phyloP scores from a whole-genome alignment of 2,797 vertebrate species.

The Lacerta bilineata region DNA sequence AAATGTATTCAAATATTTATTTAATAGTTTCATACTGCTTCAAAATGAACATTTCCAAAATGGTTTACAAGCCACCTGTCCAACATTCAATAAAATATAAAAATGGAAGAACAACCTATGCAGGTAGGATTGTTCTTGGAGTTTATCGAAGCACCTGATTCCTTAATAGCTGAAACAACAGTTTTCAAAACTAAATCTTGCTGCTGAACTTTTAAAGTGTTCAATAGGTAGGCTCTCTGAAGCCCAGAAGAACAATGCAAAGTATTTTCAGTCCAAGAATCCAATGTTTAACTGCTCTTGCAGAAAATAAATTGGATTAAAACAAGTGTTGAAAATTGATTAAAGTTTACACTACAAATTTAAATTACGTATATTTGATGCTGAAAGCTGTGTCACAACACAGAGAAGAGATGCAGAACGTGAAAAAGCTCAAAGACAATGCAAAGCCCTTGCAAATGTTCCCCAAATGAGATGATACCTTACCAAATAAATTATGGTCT shows the following conservation, averaged over 20 bases:
- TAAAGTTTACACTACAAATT: neutral
- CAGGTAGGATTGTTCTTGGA: neutral
- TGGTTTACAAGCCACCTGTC: no score
- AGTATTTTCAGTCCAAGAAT: constrained; percentile 14
- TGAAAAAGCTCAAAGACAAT: constrained; percentile 50
- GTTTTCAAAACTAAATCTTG: constrained; percentile 1
- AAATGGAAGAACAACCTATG: neutral
- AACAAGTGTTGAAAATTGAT: neutral
- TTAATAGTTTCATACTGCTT: no score
- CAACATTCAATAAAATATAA: no score
- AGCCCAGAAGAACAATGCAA: neutral
- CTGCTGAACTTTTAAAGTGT: neutral
- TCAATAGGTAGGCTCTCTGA: neutral
- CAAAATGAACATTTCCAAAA: no score
- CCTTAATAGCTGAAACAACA: neutral
- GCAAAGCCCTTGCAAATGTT: constrained; percentile 65
- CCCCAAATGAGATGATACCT: constrained; percentile 82
- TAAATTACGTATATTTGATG: neutral
- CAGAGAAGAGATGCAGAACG: constrained; percentile 56
- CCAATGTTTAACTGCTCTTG: neutral
- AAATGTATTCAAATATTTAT: neutral
- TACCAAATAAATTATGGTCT: constrained; percentile 92
- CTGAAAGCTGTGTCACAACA: neutral
- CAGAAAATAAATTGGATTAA: constrained; percentile 36
- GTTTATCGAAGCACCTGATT: neutral